These are phyloP conservation scores for Saccopteryx bilineata DNA, from an alignment of 2,113 vertebrate genomes.

Conservation along the genomic window DNA sequence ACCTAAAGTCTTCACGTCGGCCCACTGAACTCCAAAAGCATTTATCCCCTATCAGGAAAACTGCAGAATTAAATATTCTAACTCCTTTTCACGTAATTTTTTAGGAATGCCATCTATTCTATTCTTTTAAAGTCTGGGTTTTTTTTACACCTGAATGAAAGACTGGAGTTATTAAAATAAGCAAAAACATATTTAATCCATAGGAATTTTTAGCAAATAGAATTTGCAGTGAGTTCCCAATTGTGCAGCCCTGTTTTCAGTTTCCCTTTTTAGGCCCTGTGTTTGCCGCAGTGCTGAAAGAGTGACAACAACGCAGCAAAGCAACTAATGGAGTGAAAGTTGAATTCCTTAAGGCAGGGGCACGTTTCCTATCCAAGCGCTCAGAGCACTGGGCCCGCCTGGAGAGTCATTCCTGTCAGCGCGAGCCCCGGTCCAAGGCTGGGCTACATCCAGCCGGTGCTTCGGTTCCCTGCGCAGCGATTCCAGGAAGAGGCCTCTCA, in stretches of 20 bases:
- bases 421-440: background rate
- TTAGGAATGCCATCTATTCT: slow-evolving; percentile 17
- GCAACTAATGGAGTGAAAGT: background rate
- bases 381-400: background rate
- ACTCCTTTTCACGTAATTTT: slow-evolving; percentile 39
- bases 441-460: background rate
- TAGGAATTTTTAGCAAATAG: slow-evolving; percentile 37
- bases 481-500: background rate
- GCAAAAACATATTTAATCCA: slow-evolving; percentile 5
- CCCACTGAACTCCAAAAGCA: background rate
- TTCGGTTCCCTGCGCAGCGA: background rate
- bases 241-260: background rate
- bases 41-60: background rate
- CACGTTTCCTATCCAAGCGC: background rate
- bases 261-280: background rate
- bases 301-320: background rate
- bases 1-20: background rate
- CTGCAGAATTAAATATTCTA: background rate
- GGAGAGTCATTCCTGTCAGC: background rate
- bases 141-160: slow-evolving; percentile 46
- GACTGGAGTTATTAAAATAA: slow-evolving; percentile 40
- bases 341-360: background rate
- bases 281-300: background rate
- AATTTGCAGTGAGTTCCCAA: background rate
- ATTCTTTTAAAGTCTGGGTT: background rate